Evolutionary conservation across 2,113 vertebrate genomes (phyloP), one percentile per base, ranked within the genome.

Genomic region (Phalacrocorax brasilianus): DNA sequence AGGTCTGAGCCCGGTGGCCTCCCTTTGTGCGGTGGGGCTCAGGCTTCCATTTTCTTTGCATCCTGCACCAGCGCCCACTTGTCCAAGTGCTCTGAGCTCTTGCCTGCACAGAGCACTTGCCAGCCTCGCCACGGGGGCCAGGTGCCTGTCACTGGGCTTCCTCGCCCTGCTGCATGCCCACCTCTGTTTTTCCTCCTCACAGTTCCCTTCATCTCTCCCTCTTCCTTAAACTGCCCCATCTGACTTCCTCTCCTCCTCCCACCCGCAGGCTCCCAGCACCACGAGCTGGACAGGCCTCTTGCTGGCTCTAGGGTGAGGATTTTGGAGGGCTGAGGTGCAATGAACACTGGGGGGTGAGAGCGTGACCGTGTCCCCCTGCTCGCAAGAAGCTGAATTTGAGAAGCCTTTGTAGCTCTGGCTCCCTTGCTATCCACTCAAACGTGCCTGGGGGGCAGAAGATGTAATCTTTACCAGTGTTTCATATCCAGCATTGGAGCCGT

Each of bases 61-160:
- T 49, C 42, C 27, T 32, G 33, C 5, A 8, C 15, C 35, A 32
- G 63, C 0, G 0, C 35, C 32, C n/a, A 4, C 55, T 56, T 4
- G 5, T 50, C 32, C 47, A 58, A 55, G 38, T 1, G 4, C 47
- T 23, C 32, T 0, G 3, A 75, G n/a, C 65, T 19, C n/a, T n/a
- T 42, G 6, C 6, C 6, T 24, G 47, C 24, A 42, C 3, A 0
- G 38, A 45, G 24, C 0, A 0, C 52, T 55, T 3, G 0, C 72
- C 4, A 2, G 33, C 50, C 61, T 79, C 2, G 0, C 22, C 3
- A 0, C 38, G 0, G 1, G 24, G 9, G 30, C 30, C 50, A 21
- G 49, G 13, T 0, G 1, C 42, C 20, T 22, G 11, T 35, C 26
- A 3, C 52, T 45, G 55, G 33, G 55, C 56, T 82, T 85, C 30